Percentiles rank a stretch among this genome's conserved stretches.
Evolutionary conservation across 2,888 invertebrate genomes (phyloP).

Genomic region (Catotricha subobsoleta): DNA sequence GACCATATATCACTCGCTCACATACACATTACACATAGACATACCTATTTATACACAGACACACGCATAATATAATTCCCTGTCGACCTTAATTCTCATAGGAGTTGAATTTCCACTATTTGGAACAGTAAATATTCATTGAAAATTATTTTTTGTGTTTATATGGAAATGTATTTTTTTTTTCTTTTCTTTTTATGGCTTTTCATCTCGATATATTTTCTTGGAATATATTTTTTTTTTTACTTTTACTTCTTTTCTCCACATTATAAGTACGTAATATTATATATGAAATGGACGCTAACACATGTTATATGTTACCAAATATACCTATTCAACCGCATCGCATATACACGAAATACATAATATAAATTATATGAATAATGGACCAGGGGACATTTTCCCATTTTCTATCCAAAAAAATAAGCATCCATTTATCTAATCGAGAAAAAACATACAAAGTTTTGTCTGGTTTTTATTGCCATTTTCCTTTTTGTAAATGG

Average conservation of each 20-base stretch:
- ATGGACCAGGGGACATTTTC: slow-evolving; percentile 3
- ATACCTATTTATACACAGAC: too few species aligned
- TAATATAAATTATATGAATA: slow-evolving; percentile 3
- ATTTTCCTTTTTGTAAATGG: slow-evolving; percentile 7
- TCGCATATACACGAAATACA: too few species aligned
- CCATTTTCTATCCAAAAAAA: not conserved
- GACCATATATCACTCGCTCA: too few species aligned
- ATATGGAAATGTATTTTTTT: slow-evolving; percentile 2
- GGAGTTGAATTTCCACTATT: not conserved
- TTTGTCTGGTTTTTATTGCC: slow-evolving; percentile 9
- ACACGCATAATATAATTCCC: too few species aligned
- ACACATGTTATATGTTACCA: slow-evolving; percentile 3
- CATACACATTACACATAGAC: too few species aligned
- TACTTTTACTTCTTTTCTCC: too few species aligned
- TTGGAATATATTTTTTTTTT: too few species aligned
- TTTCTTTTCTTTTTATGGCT: slow-evolving; percentile 1
- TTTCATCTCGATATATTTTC: too few species aligned
- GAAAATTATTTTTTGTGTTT: slow-evolving; percentile 7
- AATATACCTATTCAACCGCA: not conserved
- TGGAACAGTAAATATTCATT: slow-evolving; percentile 6
- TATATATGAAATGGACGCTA: too few species aligned
- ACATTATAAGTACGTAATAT: too few species aligned
- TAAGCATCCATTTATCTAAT: slow-evolving; percentile 8
- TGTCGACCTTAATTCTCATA: not conserved
- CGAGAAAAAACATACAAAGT: slow-evolving; percentile 6